These are phyloP conservation scores for Chromoteleia sp. DNA, from an alignment of 2,888 invertebrate species.

Conservation along the genomic window DNA sequence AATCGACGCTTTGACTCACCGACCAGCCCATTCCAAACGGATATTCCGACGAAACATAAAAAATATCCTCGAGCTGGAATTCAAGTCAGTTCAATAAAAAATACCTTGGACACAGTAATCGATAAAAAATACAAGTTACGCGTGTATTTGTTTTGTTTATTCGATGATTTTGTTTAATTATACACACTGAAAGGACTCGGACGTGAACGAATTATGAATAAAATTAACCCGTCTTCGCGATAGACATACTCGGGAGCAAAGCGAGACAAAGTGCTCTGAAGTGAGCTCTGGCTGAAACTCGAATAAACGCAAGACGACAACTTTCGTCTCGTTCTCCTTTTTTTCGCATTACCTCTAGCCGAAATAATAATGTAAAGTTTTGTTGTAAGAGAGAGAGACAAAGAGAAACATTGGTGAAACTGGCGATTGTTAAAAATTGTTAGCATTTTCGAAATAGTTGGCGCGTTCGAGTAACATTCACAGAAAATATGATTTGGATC, in stretches of 20 bases:
- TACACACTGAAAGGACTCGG: constrained; percentile 49
- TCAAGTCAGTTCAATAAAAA: constrained; percentile 64
- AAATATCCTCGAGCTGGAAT: constrained; percentile 59
- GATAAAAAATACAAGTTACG: constrained; percentile 41
- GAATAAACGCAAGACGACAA: not conserved
- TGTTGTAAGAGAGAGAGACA: no score
- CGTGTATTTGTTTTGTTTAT: constrained; percentile 34
- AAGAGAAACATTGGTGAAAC: no score
- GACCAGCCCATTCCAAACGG: constrained; percentile 61
- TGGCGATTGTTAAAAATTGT: no score
- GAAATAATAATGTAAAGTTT: no score
- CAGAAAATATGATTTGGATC: no score
- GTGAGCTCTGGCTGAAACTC: not conserved
- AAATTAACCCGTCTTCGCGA: constrained; percentile 38
- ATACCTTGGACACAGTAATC: constrained; percentile 41
- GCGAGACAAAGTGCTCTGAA: constrained; percentile 1
- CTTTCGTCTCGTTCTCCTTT: no score
- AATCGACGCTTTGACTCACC: constrained; percentile 32
- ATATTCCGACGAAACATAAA: constrained; percentile 59
- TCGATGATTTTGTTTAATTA: constrained; percentile 32
- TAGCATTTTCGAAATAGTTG: no score
- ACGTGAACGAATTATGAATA: constrained; percentile 46
- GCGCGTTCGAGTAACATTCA: no score
- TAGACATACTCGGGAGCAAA: constrained; percentile 4
- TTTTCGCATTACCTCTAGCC: no score